Evolutionary conservation across 1,140 invertebrate genomes (phyloP), one percentile per base, ranked within the genome.

Genomic region (Steinernema khuongi): DNA sequence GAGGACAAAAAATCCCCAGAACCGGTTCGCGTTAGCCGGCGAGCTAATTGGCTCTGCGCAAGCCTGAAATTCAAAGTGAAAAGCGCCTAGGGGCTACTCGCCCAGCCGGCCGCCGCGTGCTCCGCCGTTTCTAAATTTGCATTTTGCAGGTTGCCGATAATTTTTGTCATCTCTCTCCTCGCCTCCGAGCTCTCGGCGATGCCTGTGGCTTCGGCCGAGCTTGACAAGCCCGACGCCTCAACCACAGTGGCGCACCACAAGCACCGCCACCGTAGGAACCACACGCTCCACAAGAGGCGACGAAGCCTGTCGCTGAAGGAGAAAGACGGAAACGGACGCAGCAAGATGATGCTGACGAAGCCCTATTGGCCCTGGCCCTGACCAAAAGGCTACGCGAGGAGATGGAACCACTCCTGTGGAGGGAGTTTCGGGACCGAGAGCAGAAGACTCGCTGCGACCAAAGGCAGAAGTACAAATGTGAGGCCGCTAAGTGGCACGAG

Each of bases 61-160:
- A 60, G 50, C 50, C 50, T 60, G 50, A 60, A 60, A 60, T 60
- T 60, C 50, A 26, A 60, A 60, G 50, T 60, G 22, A 60, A 60
- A 60, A 60, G 50, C 50, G 50, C 50, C 50, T 60, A 60, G 50
- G 50, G 50, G 50, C 50, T 60, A 26, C 50, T 60, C 7, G 50
- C 50, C n/a, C n/a, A 7, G 50, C 50, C 11, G 7, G 11, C 7
- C 11, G 22, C 50, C 50, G 50, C 50, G 22, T 17, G 50, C 50
- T 60, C 50, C 7, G 7, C n/a, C 36, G 36, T 41, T 41, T 41
- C 50, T 60, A 22, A 60, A 60, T 60, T 60, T 60, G 50, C 50
- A 60, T 60, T 60, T 60, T 60, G 11, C 50, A 60, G 50, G 50
- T 22, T 60, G 50, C 11, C 19, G 7, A 22, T 60, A 14, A 17